Conservation (phyloP, 2,113 vertebrate species). For the Nettapus auritus region DNA sequence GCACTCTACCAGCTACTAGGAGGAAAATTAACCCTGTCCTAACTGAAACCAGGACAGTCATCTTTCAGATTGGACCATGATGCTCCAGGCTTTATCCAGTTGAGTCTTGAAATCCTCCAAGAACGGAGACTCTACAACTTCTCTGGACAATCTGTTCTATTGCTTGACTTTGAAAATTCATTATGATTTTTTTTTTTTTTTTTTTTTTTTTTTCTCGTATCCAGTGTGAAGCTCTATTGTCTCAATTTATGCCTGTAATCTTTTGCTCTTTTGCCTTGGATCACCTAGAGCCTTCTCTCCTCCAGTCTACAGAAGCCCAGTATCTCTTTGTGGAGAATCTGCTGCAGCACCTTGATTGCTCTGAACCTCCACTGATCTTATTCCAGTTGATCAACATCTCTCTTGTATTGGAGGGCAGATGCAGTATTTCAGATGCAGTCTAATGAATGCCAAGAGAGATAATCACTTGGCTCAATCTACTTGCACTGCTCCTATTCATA, state of each 20-base stretch:
- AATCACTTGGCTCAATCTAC: neutral
- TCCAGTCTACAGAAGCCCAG: neutral
- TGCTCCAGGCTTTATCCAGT: neutral
- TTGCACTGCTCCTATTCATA: neutral
- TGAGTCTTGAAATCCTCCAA: neutral
- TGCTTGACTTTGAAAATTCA: neutral
- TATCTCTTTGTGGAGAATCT: neutral
- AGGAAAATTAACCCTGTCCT: too few species aligned
- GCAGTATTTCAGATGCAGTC: neutral
- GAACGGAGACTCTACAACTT: neutral
- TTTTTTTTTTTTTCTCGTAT: too few species aligned
- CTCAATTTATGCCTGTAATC: neutral
- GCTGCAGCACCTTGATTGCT: neutral
- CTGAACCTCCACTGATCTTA: neutral
- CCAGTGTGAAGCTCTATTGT: neutral
- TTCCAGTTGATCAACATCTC: neutral
- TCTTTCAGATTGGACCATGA: neutral
- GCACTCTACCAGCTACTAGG: too few species aligned
- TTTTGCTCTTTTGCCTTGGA: neutral
- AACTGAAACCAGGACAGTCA: too few species aligned
- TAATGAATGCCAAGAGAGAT: neutral
- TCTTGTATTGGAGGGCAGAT: neutral
- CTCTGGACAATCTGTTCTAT: neutral
- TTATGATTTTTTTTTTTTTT: neutral
- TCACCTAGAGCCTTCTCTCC: neutral